These are phyloP conservation scores for Apolygus lucorum DNA, from an alignment of 1,140 invertebrate species.

Conservation along the genomic window DNA sequence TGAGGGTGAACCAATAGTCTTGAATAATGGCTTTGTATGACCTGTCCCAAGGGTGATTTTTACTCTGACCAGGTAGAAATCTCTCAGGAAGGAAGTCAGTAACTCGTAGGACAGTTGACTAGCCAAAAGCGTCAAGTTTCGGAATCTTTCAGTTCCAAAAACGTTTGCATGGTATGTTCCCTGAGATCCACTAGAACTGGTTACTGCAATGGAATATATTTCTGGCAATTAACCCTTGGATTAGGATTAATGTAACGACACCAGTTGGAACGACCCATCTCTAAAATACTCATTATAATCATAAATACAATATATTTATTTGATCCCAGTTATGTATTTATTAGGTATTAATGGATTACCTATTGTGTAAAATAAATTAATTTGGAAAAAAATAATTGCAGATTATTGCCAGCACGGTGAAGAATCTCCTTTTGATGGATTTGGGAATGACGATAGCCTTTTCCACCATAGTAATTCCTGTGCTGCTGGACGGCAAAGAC, in stretches of 20 bases:
- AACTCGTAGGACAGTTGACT: no score
- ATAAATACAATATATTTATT: neutral
- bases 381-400: no score
- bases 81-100: no score
- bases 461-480: slow-evolving; percentile 34
- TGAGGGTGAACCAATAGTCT: no score
- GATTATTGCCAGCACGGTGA: slow-evolving; percentile 33
- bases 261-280: no score
- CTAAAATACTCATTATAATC: neutral
- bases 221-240: neutral
- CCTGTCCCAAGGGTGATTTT: no score
- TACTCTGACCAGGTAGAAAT: no score
- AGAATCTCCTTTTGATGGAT: slow-evolving; percentile 33
- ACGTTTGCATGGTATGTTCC: no score
- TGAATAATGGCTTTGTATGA: no score
- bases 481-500: slow-evolving; percentile 25
- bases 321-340: neutral
- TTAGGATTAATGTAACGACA: neutral
- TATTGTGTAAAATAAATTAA: no score
- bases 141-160: no score
- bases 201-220: neutral
- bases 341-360: neutral
- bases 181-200: neutral
- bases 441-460: slow-evolving; percentile 35
- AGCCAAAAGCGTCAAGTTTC: no score